phyloP scores from a whole-genome alignment of 2,797 vertebrate species.

The Tokudaia tokunoshimensis region DNA sequence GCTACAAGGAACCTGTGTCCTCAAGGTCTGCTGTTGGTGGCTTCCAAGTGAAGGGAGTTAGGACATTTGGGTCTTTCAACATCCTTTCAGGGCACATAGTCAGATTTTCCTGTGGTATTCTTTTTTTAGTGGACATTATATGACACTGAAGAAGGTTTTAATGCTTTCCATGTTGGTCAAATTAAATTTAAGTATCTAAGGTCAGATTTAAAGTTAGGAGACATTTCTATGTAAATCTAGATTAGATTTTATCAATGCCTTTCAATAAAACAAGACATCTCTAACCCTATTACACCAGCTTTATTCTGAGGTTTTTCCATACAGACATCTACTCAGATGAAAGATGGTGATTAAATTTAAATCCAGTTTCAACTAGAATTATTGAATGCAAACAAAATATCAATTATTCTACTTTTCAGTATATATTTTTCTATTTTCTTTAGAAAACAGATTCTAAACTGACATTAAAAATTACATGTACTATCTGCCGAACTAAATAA shows the following conservation, averaged over 20 bases:
- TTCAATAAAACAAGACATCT: slow-evolving; percentile 50
- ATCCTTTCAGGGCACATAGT: not conserved
- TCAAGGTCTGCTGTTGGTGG: not conserved
- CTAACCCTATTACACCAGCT: not conserved
- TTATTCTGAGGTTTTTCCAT: slow-evolving; percentile 5
- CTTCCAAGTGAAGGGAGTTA: not conserved
- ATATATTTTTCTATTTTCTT: not conserved
- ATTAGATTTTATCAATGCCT: slow-evolving; percentile 21
- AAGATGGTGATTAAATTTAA: slow-evolving; percentile 32
- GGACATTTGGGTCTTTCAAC: not conserved
- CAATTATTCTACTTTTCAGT: not conserved
- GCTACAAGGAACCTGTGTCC: not conserved
- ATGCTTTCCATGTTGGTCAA: not conserved
- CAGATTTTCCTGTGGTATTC: not conserved
- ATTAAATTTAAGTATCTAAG: slow-evolving; percentile 21
- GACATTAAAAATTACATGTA: not conserved
- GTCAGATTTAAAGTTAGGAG: slow-evolving; percentile 17
- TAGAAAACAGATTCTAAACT: slow-evolving; percentile 27
- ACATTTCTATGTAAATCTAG: slow-evolving; percentile 54
- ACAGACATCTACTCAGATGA: not conserved
- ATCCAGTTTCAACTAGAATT: slow-evolving; percentile 37
- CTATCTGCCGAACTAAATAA: not conserved
- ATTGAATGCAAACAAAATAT: slow-evolving; percentile 24
- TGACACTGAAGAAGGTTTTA: not conserved
- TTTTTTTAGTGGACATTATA: not conserved